phyloP scores from a whole-genome alignment of 2,797 vertebrate genomes.

The Catharus ustulatus region DNA sequence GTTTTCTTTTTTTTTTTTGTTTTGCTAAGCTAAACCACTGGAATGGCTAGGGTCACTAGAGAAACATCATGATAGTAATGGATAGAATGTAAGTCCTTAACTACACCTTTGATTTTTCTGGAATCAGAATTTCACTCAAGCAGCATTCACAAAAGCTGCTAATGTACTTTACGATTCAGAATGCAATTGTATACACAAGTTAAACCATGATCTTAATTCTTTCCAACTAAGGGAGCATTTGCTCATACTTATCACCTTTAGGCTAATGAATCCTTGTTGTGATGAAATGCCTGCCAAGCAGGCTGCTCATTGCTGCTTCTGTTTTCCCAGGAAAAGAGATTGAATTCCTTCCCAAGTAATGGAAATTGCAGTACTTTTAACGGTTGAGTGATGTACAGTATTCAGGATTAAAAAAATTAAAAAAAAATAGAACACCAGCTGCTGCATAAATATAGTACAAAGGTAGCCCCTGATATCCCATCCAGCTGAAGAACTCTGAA shows the following conservation, averaged over 20 bases:
- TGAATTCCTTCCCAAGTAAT: neutral
- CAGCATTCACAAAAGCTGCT: neutral
- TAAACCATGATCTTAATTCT: neutral
- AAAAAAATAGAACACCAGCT: neutral
- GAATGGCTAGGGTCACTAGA: neutral
- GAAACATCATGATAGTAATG: neutral
- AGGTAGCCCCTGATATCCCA: neutral
- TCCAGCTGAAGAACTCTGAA: neutral
- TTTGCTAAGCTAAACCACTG: neutral
- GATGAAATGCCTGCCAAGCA: neutral
- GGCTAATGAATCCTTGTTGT: neutral
- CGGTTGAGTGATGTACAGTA: neutral
- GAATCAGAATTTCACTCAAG: neutral
- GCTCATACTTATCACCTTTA: neutral
- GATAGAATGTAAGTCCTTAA: neutral
- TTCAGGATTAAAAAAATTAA: neutral
- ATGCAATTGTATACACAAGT: neutral
- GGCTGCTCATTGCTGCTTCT: neutral
- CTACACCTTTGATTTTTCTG: neutral
- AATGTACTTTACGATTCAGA: neutral
- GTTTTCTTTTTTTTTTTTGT: too few relatives aligned
- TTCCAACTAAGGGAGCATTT: neutral
- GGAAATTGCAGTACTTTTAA: neutral
- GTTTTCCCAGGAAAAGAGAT: neutral
- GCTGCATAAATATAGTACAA: neutral